These are phyloP conservation scores for Chloroceryle inda DNA, from an alignment of 2,797 vertebrate genomes.

Conservation along the genomic window DNA sequence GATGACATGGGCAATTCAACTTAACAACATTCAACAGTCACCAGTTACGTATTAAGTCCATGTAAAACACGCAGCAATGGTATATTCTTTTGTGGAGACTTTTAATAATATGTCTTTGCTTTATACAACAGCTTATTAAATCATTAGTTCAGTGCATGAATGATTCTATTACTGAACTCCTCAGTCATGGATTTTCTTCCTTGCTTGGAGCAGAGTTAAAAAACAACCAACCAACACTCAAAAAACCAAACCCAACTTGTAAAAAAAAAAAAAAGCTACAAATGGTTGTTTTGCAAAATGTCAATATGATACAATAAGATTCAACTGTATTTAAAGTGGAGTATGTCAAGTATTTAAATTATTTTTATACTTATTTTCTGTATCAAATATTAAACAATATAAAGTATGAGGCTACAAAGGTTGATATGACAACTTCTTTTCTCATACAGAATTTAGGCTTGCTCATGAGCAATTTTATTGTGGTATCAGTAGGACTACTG, in stretches of 20 bases:
- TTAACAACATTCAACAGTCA: neutral
- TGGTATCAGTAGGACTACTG: neutral
- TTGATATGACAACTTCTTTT: neutral
- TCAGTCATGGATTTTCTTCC: neutral
- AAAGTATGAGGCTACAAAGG: neutral
- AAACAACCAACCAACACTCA: no score
- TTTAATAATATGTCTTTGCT: neutral
- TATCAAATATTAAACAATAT: no score
- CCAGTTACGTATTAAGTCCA: neutral
- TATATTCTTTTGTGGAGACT: neutral
- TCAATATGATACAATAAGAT: neutral
- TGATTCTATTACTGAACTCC: neutral
- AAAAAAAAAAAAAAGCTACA: neutral
- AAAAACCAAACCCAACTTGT: no score
- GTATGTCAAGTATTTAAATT: neutral
- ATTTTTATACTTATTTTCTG: neutral
- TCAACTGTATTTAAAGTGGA: neutral
- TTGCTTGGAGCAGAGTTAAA: neutral
- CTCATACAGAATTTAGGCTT: neutral
- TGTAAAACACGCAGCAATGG: neutral
- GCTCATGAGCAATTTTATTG: neutral
- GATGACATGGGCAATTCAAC: neutral
- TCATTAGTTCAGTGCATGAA: neutral
- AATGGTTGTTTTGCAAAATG: neutral
- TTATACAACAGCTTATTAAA: conserved; percentile 26